Evolutionary conservation across 35 echinoderm and acorn worm species (phyloP), one percentile per base, ranked within the genome.

Genomic region (Lytechinus pictus): DNA sequence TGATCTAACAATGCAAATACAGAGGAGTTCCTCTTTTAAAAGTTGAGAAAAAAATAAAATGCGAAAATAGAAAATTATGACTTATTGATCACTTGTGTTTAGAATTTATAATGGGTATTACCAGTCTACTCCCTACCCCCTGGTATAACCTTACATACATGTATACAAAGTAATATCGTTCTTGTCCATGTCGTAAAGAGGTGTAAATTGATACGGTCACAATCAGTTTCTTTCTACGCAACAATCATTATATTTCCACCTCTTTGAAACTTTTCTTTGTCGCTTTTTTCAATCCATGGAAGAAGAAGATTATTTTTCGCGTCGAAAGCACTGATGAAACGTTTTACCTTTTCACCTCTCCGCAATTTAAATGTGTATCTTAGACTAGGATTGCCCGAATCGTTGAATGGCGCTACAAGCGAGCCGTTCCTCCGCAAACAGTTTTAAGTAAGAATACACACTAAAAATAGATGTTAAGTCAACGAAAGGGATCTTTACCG

Each of bases 381-480:
- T 79, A n/a, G 19, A 79, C 66, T 24, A 24, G 66, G 66, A 79
- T 79, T 79, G 66, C 66, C 66, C 14, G 61, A 10, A 19, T 44
- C 33, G 33, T 1, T 57, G 55, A 9, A 58, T 13, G 56, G 21
- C n/a, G 66, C 66, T 79, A 79, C 66, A 79, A 79, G 66, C 66
- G 21, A 79, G 21, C 19, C 21, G 66, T 79, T 79, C 66, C 66
- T 24, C 21, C 4, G 66, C 66, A 79, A 79, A 79, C 66, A 79
- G 66, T 79, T 79, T 44, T 79, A 79, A 79, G 66, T 79, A 79
- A 79, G 66, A 79, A 79, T 79, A 79, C 66, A 79, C 66, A 16
- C 66, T 79, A 5, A 79, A 79, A 79, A 79, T 79, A 79, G 66
- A 79, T 79, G 66, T 24, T 79, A 79, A n/a, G 66, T 79, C 19